phyloP scores from a whole-genome alignment of 2,797 vertebrate genomes.

The Spinus olivaceus region DNA sequence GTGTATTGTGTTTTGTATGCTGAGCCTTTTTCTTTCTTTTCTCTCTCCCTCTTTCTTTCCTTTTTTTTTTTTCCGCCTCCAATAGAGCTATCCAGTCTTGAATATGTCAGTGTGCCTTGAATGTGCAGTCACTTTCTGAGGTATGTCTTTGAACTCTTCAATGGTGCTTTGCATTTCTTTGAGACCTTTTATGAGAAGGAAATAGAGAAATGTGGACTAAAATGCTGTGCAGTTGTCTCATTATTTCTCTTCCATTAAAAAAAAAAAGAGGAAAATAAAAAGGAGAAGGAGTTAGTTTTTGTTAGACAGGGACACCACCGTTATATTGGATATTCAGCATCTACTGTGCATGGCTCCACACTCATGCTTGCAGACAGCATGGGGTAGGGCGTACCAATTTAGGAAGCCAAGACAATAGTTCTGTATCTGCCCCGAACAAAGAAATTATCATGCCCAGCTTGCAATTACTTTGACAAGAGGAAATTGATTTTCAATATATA shows the following conservation, averaged over 20 bases:
- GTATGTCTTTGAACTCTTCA: slow-evolving; percentile 61
- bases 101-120: slow-evolving; percentile 38
- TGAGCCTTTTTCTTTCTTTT: neutral
- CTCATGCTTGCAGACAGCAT: slow-evolving; percentile 13
- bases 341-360: slow-evolving; percentile 12
- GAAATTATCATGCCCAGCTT: slow-evolving; percentile 6
- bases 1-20: slow-evolving; percentile 22
- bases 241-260: slow-evolving; percentile 31
- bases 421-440: neutral
- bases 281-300: neutral
- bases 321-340: neutral
- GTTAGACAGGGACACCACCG: neutral
- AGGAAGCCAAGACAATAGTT: slow-evolving; percentile 25
- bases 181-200: slow-evolving; percentile 57
- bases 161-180: slow-evolving; percentile 64
- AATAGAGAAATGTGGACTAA: slow-evolving; percentile 46
- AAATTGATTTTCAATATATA: slow-evolving; percentile 9
- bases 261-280: neutral
- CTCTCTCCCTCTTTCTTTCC: neutral
- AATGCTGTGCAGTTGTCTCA: slow-evolving; percentile 26
- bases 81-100: slow-evolving; percentile 52
- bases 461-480: slow-evolving; percentile 11
- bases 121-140: slow-evolving; percentile 54
- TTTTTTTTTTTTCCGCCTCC: neutral
- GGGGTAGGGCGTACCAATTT: neutral